Percentiles rank a stretch among this genome's conserved stretches.
phyloP scores from a whole-genome alignment of 64 coral and sea anemone species.

The Trachythela sp. region DNA sequence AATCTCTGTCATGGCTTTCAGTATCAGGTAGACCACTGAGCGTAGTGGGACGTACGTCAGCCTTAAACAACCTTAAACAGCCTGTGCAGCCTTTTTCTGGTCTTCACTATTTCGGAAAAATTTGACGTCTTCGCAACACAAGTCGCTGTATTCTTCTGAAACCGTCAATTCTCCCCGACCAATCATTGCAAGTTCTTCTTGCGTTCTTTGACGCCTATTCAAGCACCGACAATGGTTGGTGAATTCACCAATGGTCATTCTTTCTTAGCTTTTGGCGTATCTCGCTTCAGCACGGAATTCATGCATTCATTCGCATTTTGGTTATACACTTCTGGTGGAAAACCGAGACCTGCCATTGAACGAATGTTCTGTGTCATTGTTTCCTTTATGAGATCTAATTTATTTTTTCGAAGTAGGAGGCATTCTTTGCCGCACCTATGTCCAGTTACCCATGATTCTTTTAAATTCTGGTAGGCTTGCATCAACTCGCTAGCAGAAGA shows the following conservation, averaged over 20 bases:
- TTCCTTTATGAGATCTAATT: conserved; percentile 45
- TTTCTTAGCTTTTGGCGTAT: conserved; percentile 8
- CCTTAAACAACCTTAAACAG: background rate
- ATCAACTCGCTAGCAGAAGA: conserved; percentile 30
- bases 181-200: background rate
- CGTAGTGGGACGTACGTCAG: background rate
- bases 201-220: background rate
- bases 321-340: conserved; percentile 41
- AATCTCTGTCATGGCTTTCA: background rate
- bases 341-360: conserved; percentile 61
- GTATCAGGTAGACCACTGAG: background rate
- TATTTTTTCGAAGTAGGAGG: conserved; percentile 40
- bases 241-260: background rate
- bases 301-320: conserved; percentile 58
- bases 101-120: background rate
- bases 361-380: conserved; percentile 40
- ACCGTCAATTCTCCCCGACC: background rate
- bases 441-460: background rate
- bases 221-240: background rate
- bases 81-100: background rate
- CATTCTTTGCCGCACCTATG: conserved; percentile 29
- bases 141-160: background rate
- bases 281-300: conserved; percentile 48
- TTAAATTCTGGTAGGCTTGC: conserved; percentile 45
- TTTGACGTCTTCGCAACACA: background rate